phyloP scores from a whole-genome alignment of 2,797 vertebrate species.

The Helarctos malayanus region DNA sequence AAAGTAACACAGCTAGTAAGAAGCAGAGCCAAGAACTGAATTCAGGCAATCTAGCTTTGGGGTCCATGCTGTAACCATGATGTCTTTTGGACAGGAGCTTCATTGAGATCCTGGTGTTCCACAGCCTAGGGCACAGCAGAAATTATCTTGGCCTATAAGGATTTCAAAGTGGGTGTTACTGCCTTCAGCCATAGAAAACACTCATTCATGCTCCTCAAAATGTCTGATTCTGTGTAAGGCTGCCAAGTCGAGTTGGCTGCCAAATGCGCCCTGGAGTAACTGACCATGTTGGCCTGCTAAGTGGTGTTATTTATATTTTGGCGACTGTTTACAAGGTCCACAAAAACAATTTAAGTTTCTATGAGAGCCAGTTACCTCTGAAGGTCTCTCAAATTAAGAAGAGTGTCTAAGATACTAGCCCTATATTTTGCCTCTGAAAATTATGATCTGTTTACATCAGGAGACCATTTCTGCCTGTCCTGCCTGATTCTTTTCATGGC shows the following conservation, averaged over 20 bases:
- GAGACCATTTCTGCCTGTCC: background rate
- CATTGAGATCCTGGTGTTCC: background rate
- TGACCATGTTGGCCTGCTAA: background rate
- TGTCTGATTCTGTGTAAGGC: background rate
- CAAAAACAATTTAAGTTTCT: background rate
- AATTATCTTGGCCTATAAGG: background rate
- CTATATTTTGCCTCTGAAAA: background rate
- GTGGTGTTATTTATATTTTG: background rate
- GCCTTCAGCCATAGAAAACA: background rate
- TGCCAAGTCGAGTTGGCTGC: background rate
- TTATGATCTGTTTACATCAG: background rate
- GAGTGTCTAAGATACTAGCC: background rate
- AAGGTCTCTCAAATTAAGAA: background rate
- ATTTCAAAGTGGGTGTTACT: background rate
- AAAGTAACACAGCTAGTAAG: background rate
- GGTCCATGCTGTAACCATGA: background rate
- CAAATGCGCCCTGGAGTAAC: background rate
- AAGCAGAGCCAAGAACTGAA: background rate
- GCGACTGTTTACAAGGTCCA: background rate
- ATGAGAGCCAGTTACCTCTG: background rate
- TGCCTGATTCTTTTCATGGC: background rate
- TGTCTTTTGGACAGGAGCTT: background rate
- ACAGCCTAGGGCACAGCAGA: background rate
- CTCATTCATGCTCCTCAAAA: background rate
- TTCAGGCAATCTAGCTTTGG: background rate